Base-by-base conservation (phyloP, 2,888 invertebrate species). In the Agrochola litura region DNA sequence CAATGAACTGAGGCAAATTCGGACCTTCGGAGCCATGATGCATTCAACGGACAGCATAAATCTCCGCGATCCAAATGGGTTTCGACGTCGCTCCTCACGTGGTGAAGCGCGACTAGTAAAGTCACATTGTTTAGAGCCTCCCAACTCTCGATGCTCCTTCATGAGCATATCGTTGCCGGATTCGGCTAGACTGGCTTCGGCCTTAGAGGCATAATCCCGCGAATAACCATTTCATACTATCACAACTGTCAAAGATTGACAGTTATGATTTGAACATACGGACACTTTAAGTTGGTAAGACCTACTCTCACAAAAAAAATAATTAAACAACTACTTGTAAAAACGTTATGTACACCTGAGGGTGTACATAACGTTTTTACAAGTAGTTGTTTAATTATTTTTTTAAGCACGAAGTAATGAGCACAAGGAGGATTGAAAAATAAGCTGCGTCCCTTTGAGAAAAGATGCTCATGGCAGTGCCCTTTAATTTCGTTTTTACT, bases 111-210 rank as follows among this genome's bases (percentile, higher is more conserved):
- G 91, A 92, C 90, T 91, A 92, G 81, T 77, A 86, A 86, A 89
- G 91, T 94, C 94, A 95, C 94, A 95, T 95, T 94, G 94, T 95
- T 93, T 95, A 93, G 94, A 95, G 94, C 95, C 94, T 95, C 92
- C 89, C 93, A 94, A 94, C 93, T 93, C 94, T 92, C 60, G 60
- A 9, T 16, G 25, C 60, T 60, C 9, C 25, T 30, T 25, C 16
- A 16, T 60, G 25, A 60, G 60, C 60, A 19, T 60, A 60, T 60
- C 60, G 30, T 30, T 60, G 41, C 63, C 63, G 37, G 12, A 63
- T 63, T 41, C 37, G 30, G 30, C 61, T 61, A 30, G 19, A 3
- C 61, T 61, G 61, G 30, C 61, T 61, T 61, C 30, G 61, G 61
- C 30, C 10, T 61, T 37, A 61, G 30, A 61, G 19, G 61, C 61